Conservation (phyloP, 2,888 invertebrate genomes). For the Aelia acuminata region DNA sequence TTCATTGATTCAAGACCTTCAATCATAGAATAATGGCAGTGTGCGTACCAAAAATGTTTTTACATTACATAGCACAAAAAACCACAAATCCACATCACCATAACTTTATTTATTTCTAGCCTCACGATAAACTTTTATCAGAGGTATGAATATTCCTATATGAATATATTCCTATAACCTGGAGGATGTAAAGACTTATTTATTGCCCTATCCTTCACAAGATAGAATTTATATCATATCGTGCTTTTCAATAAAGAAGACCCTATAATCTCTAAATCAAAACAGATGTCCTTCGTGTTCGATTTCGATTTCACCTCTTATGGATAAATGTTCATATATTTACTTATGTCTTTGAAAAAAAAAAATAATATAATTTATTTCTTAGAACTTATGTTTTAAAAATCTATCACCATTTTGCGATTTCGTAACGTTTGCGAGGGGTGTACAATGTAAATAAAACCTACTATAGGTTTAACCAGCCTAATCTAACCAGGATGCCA, state of each 20-base stretch:
- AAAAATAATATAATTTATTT: too few relatives aligned
- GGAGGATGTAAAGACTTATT: neutral
- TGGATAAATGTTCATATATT: too few relatives aligned
- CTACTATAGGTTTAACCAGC: too few relatives aligned
- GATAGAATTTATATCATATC: neutral
- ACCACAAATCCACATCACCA: neutral
- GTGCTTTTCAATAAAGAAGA: neutral
- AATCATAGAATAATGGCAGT: neutral
- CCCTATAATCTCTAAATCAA: neutral
- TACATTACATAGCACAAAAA: neutral
- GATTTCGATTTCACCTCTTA: too few relatives aligned
- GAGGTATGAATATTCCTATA: too few relatives aligned
- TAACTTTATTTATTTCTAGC: neutral
- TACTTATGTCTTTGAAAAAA: too few relatives aligned
- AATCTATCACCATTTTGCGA: too few relatives aligned
- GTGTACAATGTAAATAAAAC: too few relatives aligned
- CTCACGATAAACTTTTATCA: slow-evolving; percentile 14
- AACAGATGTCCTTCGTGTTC: neutral
- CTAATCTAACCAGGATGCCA: too few relatives aligned
- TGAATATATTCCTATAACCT: slow-evolving; percentile 8
- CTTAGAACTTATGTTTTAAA: too few relatives aligned
- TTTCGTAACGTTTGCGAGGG: too few relatives aligned
- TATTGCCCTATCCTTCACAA: neutral
- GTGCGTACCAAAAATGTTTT: neutral
- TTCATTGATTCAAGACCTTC: too few relatives aligned